phyloP scores from a whole-genome alignment of 2,888 invertebrate species.

The Thumatha senex region DNA sequence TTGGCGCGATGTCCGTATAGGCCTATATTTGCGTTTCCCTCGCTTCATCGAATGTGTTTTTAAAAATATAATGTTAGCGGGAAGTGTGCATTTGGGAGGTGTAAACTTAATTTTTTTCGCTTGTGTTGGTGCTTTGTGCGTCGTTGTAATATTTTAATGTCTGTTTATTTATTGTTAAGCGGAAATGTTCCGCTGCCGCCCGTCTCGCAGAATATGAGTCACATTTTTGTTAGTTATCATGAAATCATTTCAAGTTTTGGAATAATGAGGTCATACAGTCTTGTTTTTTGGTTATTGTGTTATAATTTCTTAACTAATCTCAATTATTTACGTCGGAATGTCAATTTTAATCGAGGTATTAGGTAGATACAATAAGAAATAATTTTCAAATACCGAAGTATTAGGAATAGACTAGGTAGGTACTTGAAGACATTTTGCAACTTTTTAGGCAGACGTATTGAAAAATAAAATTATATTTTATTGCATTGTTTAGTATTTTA shows the following conservation, averaged over 20 bases:
- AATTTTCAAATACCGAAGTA: too few species aligned
- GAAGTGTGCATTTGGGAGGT: slow-evolving; percentile 69
- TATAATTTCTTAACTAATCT: too few species aligned
- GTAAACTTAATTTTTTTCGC: slow-evolving; percentile 73
- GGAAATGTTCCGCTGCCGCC: slow-evolving; percentile 49
- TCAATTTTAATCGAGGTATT: too few species aligned
- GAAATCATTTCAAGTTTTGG: slow-evolving; percentile 43
- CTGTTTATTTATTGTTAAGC: slow-evolving; percentile 65
- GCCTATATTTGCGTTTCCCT: slow-evolving; percentile 68
- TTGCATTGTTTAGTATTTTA: too few species aligned
- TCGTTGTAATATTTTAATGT: slow-evolving; percentile 67
- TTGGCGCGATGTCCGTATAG: slow-evolving; percentile 58
- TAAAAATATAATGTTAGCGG: slow-evolving; percentile 76
- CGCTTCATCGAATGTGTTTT: slow-evolving; percentile 67
- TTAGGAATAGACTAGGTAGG: too few species aligned
- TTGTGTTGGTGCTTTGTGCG: slow-evolving; percentile 67
- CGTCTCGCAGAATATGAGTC: slow-evolving; percentile 47
- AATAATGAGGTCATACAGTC: slow-evolving; percentile 1
- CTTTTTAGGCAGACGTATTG: too few species aligned
- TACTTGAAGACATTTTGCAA: too few species aligned
- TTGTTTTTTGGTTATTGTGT: too few species aligned
- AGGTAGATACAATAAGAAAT: too few species aligned
- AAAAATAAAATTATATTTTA: too few species aligned
- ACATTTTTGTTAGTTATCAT: slow-evolving; percentile 56
- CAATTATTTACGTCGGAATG: too few species aligned